Evolutionary conservation across 2,888 invertebrate species (phyloP).

Genomic region (Kryphioiulus occultus): DNA sequence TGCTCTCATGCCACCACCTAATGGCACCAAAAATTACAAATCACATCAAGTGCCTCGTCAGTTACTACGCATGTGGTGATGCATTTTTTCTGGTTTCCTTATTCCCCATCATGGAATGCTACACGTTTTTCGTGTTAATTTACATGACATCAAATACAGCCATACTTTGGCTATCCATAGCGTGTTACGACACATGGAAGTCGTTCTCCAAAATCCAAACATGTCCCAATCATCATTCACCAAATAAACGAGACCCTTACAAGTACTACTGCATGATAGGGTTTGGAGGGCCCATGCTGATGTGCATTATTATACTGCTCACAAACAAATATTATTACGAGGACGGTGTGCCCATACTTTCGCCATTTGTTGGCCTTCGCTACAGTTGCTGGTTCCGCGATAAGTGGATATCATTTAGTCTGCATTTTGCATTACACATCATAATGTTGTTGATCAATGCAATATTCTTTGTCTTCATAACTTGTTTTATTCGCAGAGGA

Average conservation of each 20-base stretch:
- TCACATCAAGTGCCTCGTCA: neutral
- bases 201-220: neutral
- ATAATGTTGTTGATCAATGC: conserved; percentile 38
- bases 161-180: conserved; percentile 84
- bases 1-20: neutral
- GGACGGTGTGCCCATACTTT: neutral
- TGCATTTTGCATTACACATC: conserved; percentile 48
- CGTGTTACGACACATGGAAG: neutral
- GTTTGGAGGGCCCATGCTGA: neutral
- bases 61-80: neutral
- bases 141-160: conserved; percentile 88
- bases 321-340: neutral
- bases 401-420: neutral
- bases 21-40: neutral
- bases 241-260: neutral
- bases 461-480: conserved; percentile 50
- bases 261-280: neutral
- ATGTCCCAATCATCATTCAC: neutral
- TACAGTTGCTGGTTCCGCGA: conserved; percentile 47
- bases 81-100: neutral
- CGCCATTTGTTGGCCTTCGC: neutral
- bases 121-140: conserved; percentile 68
- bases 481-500: neutral
- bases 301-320: neutral
- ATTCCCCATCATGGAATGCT: conserved; percentile 39